phyloP scores from a whole-genome alignment of 2,113 vertebrate species.

The Vidua macroura region DNA sequence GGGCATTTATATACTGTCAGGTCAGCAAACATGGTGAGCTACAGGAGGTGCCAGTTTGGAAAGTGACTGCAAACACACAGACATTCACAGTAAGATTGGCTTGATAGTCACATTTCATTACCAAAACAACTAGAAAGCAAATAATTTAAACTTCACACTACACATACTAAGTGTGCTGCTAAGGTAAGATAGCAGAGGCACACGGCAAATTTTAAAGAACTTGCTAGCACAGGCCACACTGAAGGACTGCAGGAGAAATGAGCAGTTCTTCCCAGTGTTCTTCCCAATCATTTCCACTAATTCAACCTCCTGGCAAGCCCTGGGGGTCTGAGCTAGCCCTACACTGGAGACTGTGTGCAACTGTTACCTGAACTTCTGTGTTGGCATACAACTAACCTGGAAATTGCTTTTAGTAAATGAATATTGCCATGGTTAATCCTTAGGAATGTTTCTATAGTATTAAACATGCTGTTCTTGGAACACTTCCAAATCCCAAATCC shows the following conservation, averaged over 20 bases:
- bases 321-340: background rate
- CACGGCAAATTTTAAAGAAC: background rate
- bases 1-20: background rate
- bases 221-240: background rate
- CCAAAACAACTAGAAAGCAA: background rate
- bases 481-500: background rate
- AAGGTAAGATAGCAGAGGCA: background rate
- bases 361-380: background rate
- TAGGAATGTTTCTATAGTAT: background rate
- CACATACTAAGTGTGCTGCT: background rate
- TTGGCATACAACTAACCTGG: background rate
- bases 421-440: background rate
- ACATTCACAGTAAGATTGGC: conserved; percentile 46
- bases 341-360: background rate
- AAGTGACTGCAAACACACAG: background rate
- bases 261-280: background rate
- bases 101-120: conserved; percentile 16
- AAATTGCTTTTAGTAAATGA: background rate
- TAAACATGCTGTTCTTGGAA: background rate
- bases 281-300: background rate
- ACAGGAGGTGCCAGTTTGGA: background rate
- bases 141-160: background rate
- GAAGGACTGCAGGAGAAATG: background rate
- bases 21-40: background rate
- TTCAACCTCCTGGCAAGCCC: background rate